Conservation (phyloP, 2,113 vertebrate species). For the Kryptolebias marmoratus region DNA sequence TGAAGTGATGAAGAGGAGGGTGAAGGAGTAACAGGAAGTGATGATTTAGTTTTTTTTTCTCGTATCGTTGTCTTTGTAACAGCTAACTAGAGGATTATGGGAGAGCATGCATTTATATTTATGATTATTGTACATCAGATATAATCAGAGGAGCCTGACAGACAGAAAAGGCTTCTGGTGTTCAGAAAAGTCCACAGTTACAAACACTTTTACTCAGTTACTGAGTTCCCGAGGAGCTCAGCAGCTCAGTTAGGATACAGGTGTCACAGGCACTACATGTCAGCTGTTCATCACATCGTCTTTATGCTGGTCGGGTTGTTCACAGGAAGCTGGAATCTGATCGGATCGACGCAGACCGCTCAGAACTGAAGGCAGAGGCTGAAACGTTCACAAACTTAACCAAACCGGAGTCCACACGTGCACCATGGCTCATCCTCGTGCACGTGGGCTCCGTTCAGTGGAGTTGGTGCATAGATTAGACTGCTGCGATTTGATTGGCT, state of each 20-base stretch:
- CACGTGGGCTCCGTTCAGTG: slow-evolving; percentile 89
- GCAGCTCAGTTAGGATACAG: slow-evolving; percentile 97
- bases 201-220: slow-evolving; percentile 61
- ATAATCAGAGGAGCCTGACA: slow-evolving; percentile 95
- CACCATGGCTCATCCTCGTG: background rate
- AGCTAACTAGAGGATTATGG: slow-evolving; percentile 94
- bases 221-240: slow-evolving; percentile 60
- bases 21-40: slow-evolving; percentile 68
- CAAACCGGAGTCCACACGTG: background rate
- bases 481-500: slow-evolving; percentile 91
- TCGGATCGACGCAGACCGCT: slow-evolving; percentile 73
- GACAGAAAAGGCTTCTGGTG: slow-evolving; percentile 99
- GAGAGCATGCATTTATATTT: slow-evolving; percentile 97
- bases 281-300: slow-evolving; percentile 88
- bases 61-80: slow-evolving; percentile 85
- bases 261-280: slow-evolving; percentile 99
- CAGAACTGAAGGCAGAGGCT: slow-evolving; percentile 91
- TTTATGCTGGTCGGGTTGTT: slow-evolving; percentile 96
- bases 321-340: slow-evolving; percentile 86
- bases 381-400: slow-evolving; percentile 35
- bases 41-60: slow-evolving; percentile 64
- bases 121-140: slow-evolving; percentile 94
- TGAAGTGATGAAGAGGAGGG: slow-evolving; percentile 13
- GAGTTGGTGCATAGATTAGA: slow-evolving; percentile 95
- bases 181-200: slow-evolving; percentile 83